phyloP scores from a whole-genome alignment of 2,113 vertebrate species.

The Chaetorhynchus papuensis region DNA sequence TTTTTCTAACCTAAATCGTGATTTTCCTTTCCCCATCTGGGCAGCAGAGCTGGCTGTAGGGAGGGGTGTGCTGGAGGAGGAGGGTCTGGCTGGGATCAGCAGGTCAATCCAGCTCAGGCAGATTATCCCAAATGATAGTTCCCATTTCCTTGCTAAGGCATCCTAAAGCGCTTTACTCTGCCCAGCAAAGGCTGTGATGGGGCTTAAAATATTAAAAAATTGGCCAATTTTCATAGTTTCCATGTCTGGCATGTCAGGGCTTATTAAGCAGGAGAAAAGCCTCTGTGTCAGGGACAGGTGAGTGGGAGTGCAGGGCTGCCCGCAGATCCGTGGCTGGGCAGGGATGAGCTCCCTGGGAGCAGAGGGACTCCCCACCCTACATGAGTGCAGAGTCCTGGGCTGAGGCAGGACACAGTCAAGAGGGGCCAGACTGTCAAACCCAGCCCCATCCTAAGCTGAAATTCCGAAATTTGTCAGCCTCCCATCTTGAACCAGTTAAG shows the following conservation, averaged over 20 bases:
- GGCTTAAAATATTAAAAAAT: slow-evolving; percentile 57
- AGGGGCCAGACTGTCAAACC: slow-evolving; percentile 18
- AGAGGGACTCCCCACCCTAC: background rate
- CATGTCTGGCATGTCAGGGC: slow-evolving; percentile 16
- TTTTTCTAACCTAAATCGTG: background rate
- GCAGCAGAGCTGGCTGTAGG: background rate
- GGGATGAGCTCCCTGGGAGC: background rate
- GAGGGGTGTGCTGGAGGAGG: background rate
- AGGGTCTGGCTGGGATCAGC: background rate
- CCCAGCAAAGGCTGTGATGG: background rate
- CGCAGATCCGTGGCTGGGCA: accelerated
- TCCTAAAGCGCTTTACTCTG: slow-evolving; percentile 1
- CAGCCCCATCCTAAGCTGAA: slow-evolving; percentile 5
- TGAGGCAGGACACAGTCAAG: background rate
- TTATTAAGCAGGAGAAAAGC: background rate
- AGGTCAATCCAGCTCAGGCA: slow-evolving; percentile 32
- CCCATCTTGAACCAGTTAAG: slow-evolving; percentile 60
- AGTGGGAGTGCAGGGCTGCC: background rate
- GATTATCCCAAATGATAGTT: slow-evolving; percentile 23
- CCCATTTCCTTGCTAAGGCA: background rate
- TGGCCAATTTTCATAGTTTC: slow-evolving; percentile 60
- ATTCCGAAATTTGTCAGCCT: slow-evolving; percentile 48
- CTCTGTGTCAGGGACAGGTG: background rate
- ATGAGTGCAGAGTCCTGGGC: background rate
- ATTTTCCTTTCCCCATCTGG: background rate